Evolutionary conservation across 37 sponge, comb jelly and placozoan genomes (phyloP).

Genomic region (Axinella damicornis): DNA sequence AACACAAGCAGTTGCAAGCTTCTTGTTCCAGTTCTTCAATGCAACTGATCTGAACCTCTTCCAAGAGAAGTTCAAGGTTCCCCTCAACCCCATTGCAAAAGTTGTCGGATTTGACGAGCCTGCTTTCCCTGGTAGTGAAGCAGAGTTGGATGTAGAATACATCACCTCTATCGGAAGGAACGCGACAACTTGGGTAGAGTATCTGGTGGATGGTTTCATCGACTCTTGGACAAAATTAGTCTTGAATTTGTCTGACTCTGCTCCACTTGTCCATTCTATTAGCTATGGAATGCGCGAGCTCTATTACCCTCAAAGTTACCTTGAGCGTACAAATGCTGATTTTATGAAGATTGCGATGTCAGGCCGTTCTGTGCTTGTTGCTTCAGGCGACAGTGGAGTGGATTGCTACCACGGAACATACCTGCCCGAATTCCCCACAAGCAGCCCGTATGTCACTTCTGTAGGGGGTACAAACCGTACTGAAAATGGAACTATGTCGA

Average conservation of each 20-base stretch:
- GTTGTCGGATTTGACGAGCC: constrained; percentile 51
- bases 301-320: constrained; percentile 53
- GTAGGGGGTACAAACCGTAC: constrained; percentile 76
- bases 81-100: constrained; percentile 36
- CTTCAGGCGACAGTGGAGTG: constrained; percentile 82
- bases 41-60: constrained; percentile 70
- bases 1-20: constrained; percentile 81
- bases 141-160: constrained; percentile 85
- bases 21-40: constrained; percentile 80
- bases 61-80: constrained; percentile 51
- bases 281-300: constrained; percentile 84
- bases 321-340: constrained; percentile 58
- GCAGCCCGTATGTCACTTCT: constrained; percentile 86
- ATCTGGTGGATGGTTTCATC: too few species aligned
- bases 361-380: constrained; percentile 73
- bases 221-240: constrained; percentile 67
- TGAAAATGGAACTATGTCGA: not conserved
- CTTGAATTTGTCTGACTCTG: constrained; percentile 70
- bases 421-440: constrained; percentile 72
- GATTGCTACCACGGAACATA: constrained; percentile 54
- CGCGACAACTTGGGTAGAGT: constrained; percentile 68
- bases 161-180: constrained; percentile 52
- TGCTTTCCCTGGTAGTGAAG: constrained; percentile 61
- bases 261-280: constrained; percentile 71
- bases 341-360: constrained; percentile 82